Conservation (phyloP, 2,888 invertebrate genomes). For the Stenolophus ochropezus region DNA sequence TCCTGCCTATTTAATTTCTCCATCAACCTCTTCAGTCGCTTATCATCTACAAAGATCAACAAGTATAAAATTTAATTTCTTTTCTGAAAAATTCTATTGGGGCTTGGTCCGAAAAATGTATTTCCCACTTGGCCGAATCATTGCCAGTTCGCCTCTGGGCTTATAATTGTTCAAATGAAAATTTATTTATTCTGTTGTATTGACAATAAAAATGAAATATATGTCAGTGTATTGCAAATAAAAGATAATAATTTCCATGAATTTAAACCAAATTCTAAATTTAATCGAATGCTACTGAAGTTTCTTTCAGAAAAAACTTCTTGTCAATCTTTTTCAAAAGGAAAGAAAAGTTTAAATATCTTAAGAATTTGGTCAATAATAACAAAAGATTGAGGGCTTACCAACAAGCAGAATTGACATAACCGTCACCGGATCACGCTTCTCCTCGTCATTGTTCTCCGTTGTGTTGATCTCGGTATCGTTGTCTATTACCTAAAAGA, state of each 20-base stretch:
- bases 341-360: conserved; percentile 1
- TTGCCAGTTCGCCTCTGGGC: too few relatives aligned
- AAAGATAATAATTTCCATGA: neutral
- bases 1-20: too few relatives aligned
- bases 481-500: conserved; percentile 74
- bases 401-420: conserved; percentile 89
- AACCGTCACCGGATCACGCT: conserved; percentile 85
- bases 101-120: too few relatives aligned
- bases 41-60: too few relatives aligned
- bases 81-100: too few relatives aligned
- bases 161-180: too few relatives aligned
- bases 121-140: too few relatives aligned
- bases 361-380: neutral
- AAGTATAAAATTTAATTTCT: too few relatives aligned
- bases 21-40: too few relatives aligned
- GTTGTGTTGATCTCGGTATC: conserved; percentile 74
- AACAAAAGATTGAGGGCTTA: conserved; percentile 72
- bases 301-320: neutral
- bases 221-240: neutral
- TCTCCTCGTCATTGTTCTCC: conserved; percentile 78
- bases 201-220: too few relatives aligned
- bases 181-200: too few relatives aligned
- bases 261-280: neutral
- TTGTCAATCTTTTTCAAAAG: neutral
- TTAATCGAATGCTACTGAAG: neutral